Base-by-base conservation (phyloP, 2,888 invertebrate species). In the Ametastegia equiseti region DNA sequence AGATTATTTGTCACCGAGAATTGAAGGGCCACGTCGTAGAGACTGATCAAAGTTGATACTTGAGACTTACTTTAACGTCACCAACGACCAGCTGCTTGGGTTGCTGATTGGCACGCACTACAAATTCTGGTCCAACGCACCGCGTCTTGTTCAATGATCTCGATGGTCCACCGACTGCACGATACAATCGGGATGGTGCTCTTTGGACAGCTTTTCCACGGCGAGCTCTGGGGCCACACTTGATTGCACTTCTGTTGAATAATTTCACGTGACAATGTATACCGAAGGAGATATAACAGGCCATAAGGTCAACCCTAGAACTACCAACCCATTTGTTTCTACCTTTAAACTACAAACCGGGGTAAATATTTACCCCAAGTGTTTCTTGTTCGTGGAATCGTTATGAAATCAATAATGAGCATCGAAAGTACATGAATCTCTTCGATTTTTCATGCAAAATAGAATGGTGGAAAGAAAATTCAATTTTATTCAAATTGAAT, bases 91-190 rank as follows among this genome's bases (percentile, higher is more conserved):
- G 92, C 54, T 93, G 92, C 88, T 94, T 95, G 19, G 93, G 93
- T 42, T 95, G 94, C 86, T 96, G 94, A 82, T 94, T 93, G 73
- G 96, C 95, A 85, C 96, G 93, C 0, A 96, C 94, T 57, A 96
- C 95, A 88, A 96, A 96, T 90, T 96, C 96, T 0, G 96, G 96
- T 4, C 96, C 96, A 73, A 93, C 91, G 86, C 94, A 94, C 33
- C 89, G 91, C 7, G 93, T 93, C 83, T 89, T 90, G 82, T 91
- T 90, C 33, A 90, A 88, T 78, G 92, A 93, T 86, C 92, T 91
- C 73, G 87, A 88, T 30, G 88, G 89, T 45, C 92, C 92, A 89
- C 92, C 92, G 80, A 94, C 94, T 54, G 95, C 94, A 88, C 94
- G 93, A 86, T 96, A 96, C 45, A 96, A 92, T 83, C 96, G 93